Base-by-base conservation (phyloP, 2,888 invertebrate species). In the Rhamnusium bicolor region DNA sequence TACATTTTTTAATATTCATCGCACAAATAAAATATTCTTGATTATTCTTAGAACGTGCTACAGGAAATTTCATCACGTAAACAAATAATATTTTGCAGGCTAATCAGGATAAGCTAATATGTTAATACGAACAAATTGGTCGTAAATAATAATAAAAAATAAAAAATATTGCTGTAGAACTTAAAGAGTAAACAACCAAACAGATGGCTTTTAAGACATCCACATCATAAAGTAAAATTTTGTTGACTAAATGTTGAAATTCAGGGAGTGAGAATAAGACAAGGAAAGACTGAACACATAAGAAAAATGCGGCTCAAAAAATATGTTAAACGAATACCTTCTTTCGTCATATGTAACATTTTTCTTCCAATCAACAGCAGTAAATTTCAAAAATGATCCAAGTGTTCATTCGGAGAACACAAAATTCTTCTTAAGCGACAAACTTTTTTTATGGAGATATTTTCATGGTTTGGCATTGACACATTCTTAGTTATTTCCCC, bases 401-500 rank as follows among this genome's bases (percentile, higher is more conserved):
- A 0, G 2, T 1, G 21, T 6, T 16, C 29, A 19, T 61, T 61
- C 61, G n/a, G 14, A 47, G 61, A 61, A 40, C 61, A n/a, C 61
- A n/a, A 47, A 12, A 40, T 40, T 40, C 61, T 21, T 32, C 32
- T 32, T 24, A 16, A 58, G 16, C 54, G 24, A n/a, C 32, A 58
- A 12, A 47, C 18, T 51, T 46, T 61, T 60, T 21, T 58, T 58
- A 18, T 58, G 5, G 46, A 46, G 19, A 19, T 51, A 51, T 46
- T n/a, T 46, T 21, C 46, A n/a, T n/a, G 21, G 40, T 32, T 18
- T 27, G 51, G 53, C 51, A 65, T 51, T 49, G 65, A 65, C 29
- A 65, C 32, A 65, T 65, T 32, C 65, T 32, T 19, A 27, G 29
- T 14, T 65, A 29, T 67, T 19, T 21, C 46, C 46, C 46, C 19